These are phyloP conservation scores for Plectrocnemia conspersa DNA, from an alignment of 1,140 invertebrate species.

Conservation along the genomic window DNA sequence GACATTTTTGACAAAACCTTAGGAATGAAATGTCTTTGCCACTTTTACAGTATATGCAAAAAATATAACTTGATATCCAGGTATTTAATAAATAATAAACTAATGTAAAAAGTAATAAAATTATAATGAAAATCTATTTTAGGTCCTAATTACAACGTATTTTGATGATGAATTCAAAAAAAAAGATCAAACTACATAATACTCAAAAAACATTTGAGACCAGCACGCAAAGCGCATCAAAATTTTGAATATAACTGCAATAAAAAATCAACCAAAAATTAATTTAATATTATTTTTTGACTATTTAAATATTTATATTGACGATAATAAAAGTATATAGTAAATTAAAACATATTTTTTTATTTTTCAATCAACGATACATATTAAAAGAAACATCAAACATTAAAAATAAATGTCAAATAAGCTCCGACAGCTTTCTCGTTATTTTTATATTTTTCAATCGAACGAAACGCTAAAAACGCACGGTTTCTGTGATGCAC, in stretches of 20 bases:
- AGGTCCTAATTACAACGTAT: background rate
- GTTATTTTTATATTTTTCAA: background rate
- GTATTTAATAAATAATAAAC: constrained; percentile 2
- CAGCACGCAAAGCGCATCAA: background rate
- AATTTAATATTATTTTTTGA: background rate
- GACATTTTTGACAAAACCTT: background rate
- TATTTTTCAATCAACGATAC: background rate
- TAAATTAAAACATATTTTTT: constrained; percentile 4
- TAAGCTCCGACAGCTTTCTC: background rate
- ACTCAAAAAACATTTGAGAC: background rate
- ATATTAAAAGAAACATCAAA: background rate
- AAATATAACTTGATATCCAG: constrained; percentile 1
- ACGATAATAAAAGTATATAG: background rate
- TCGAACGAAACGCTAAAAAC: background rate
- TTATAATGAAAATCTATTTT: background rate
- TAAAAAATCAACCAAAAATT: constrained; percentile 16
- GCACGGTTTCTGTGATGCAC: background rate
- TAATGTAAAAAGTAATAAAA: background rate
- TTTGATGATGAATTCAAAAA: background rate
- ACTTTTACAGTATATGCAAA: constrained; percentile 7
- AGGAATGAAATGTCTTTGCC: constrained; percentile 12
- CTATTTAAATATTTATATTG: constrained; percentile 4
- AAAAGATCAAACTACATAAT: background rate
- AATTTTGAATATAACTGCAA: constrained; percentile 16
- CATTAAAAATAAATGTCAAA: background rate